Conservation (phyloP, 2,797 vertebrate species). For the Harpagifer antarcticus region DNA sequence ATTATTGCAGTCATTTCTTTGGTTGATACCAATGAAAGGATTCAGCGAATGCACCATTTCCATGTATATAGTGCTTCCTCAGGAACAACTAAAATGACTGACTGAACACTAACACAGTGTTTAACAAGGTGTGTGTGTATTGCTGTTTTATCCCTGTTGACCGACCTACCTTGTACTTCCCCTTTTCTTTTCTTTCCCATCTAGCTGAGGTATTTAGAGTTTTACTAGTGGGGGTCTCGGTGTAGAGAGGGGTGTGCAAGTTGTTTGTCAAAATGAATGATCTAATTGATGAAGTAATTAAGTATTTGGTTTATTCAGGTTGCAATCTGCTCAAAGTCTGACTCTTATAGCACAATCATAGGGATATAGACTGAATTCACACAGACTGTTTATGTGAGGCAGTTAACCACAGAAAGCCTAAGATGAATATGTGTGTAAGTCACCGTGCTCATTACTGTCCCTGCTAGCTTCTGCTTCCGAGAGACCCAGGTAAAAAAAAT, state of each 20-base stretch:
- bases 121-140: conserved; percentile 55
- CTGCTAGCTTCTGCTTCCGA: conserved; percentile 21
- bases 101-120: conserved; percentile 61
- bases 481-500: conserved; percentile 30
- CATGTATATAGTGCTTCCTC: conserved; percentile 25
- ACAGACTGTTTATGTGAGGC: conserved; percentile 49
- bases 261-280: conserved; percentile 42
- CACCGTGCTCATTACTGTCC: conserved; percentile 45
- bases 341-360: conserved; percentile 61
- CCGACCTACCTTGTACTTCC: conserved; percentile 27
- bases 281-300: conserved; percentile 45
- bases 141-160: conserved; percentile 56
- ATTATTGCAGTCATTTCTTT: too few relatives aligned
- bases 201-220: conserved; percentile 19
- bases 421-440: conserved; percentile 58
- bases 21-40: too few relatives aligned
- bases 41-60: too few relatives aligned
- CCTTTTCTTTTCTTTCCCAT: conserved; percentile 19
- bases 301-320: conserved; percentile 40
- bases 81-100: conserved; percentile 61
- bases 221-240: conserved; percentile 1
- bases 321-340: conserved; percentile 45
- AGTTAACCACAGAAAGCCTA: conserved; percentile 45
- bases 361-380: conserved; percentile 52
- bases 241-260: not conserved